phyloP scores from a whole-genome alignment of 2,888 invertebrate genomes.

The Leptinotarsa peninsularis region DNA sequence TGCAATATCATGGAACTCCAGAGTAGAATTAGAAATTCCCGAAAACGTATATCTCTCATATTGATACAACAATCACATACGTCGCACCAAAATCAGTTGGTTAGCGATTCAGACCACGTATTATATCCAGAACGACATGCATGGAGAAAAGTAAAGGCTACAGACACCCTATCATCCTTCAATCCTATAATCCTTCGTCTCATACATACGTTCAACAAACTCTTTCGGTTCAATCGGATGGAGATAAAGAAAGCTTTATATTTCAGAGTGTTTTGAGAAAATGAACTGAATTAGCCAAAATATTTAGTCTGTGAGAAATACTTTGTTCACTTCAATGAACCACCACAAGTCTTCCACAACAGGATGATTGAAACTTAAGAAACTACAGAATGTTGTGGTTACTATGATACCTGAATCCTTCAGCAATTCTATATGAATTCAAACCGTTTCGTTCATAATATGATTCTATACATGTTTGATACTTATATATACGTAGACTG shows the following conservation, averaged over 20 bases:
- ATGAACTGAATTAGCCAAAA: too few species aligned
- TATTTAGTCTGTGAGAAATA: too few species aligned
- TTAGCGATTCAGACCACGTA: conserved; percentile 57
- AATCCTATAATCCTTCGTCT: conserved; percentile 58
- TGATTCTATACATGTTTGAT: too few species aligned
- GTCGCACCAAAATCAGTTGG: conserved; percentile 37
- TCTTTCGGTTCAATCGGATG: conserved; percentile 37
- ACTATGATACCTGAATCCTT: too few species aligned
- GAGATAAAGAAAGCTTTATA: neutral
- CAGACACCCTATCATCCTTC: conserved; percentile 57
- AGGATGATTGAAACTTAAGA: too few species aligned
- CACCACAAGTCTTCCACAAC: too few species aligned
- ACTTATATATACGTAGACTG: too few species aligned
- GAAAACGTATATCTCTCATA: neutral
- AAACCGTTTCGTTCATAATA: too few species aligned
- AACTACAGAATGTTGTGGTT: too few species aligned
- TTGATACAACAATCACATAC: conserved; percentile 23
- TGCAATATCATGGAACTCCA: neutral
- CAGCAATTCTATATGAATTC: too few species aligned
- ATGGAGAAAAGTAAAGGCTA: conserved; percentile 50
- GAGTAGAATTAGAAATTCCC: neutral
- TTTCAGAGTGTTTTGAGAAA: too few species aligned
- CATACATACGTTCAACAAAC: conserved; percentile 53
- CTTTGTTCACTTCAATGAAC: too few species aligned
- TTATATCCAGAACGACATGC: conserved; percentile 56